Percentiles rank a stretch among this genome's conserved stretches.
Conservation (phyloP, 1,140 invertebrate species). For the Ectropis grisescens region DNA sequence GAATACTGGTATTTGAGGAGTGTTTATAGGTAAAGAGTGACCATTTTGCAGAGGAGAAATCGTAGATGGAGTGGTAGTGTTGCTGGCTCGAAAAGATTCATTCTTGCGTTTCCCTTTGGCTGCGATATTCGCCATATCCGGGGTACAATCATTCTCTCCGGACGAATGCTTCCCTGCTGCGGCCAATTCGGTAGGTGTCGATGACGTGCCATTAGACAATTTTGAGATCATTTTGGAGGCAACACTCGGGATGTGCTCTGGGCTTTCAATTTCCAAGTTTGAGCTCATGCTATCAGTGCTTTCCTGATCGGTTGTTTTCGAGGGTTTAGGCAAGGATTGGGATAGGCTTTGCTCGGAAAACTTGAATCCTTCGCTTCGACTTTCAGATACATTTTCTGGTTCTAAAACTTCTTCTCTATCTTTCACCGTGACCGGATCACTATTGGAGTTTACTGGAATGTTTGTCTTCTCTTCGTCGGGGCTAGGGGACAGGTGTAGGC, state of each 20-base stretch:
- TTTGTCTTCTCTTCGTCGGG: slow-evolving; percentile 26
- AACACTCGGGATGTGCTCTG: slow-evolving; percentile 41
- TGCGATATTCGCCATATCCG: slow-evolving; percentile 40
- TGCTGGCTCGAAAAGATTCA: slow-evolving; percentile 45
- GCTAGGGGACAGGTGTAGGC: slow-evolving; percentile 38
- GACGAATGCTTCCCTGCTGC: slow-evolving; percentile 15
- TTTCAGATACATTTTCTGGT: slow-evolving; percentile 23
- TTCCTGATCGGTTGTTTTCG: slow-evolving; percentile 45
- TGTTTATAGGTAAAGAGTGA: slow-evolving; percentile 45
- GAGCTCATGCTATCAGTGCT: slow-evolving; percentile 51
- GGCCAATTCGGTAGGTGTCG: slow-evolving; percentile 41
- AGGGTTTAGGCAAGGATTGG: slow-evolving; percentile 23
- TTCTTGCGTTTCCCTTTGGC: slow-evolving; percentile 43
- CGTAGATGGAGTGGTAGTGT: slow-evolving; percentile 56
- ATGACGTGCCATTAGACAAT: slow-evolving; percentile 58
- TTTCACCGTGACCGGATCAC: slow-evolving; percentile 32
- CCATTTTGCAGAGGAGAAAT: slow-evolving; percentile 63
- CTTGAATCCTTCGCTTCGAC: slow-evolving; percentile 29
- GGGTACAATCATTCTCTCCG: slow-evolving; percentile 34
- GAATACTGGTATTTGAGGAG: slow-evolving; percentile 51
- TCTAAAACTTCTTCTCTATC: slow-evolving; percentile 32
- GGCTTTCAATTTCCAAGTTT: slow-evolving; percentile 45
- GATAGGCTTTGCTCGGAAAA: slow-evolving; percentile 36
- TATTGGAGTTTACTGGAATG: slow-evolving; percentile 18
- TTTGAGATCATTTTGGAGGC: slow-evolving; percentile 54